Evolutionary conservation across 2,113 vertebrate species (phyloP).

Genomic region (Macroglossus sobrinus): DNA sequence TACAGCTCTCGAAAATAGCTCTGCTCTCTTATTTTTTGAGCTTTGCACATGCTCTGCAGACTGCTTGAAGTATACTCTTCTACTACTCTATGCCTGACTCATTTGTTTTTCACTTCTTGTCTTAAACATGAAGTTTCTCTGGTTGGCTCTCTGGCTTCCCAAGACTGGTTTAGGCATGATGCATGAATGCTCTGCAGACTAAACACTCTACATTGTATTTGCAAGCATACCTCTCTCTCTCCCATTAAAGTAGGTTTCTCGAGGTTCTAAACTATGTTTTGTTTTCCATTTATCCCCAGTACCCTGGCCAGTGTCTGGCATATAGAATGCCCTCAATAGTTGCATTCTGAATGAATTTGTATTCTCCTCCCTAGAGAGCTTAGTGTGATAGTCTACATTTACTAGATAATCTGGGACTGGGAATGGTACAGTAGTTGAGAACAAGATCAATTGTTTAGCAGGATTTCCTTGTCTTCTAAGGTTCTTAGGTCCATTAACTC

Average conservation of each 20-base stretch:
- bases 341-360: neutral
- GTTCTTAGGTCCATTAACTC: conserved; percentile 20
- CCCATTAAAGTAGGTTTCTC: neutral
- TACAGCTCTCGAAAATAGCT: neutral
- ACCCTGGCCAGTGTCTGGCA: neutral
- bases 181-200: neutral
- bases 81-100: neutral
- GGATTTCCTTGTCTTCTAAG: conserved; percentile 35
- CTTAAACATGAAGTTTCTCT: neutral
- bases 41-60: neutral
- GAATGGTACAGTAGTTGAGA: neutral
- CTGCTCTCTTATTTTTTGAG: neutral
- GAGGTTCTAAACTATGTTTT: conserved; percentile 17
- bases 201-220: neutral
- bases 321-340: neutral
- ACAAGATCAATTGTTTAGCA: neutral
- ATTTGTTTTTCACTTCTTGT: conserved; percentile 11
- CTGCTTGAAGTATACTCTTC: neutral
- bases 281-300: neutral
- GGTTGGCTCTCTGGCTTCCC: neutral
- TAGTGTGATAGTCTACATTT: neutral
- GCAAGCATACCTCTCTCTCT: neutral
- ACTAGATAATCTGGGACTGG: neutral
- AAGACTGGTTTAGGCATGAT: neutral
- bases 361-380: neutral